These are phyloP conservation scores for Brachypteracias leptosomus DNA, from an alignment of 2,113 vertebrate species.

Conservation along the genomic window DNA sequence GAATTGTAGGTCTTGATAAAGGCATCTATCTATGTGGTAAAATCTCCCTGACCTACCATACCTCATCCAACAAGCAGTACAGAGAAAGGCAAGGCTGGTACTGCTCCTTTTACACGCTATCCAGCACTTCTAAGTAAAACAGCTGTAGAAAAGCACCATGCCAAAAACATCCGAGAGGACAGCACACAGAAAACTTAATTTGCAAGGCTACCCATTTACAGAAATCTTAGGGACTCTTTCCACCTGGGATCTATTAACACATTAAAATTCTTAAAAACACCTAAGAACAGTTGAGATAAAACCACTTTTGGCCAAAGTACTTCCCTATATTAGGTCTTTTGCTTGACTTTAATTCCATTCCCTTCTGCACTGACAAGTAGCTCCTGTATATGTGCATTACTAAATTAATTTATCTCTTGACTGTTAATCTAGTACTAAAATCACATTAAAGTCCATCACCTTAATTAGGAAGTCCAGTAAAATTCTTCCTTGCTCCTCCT, in stretches of 20 bases:
- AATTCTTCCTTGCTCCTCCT: background rate
- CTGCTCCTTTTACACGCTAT: background rate
- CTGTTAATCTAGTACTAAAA: background rate
- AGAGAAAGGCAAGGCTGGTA: background rate
- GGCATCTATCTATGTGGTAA: background rate
- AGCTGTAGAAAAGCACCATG: slow-evolving; percentile 1
- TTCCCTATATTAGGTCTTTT: background rate
- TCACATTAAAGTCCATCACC: background rate
- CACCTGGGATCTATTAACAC: background rate
- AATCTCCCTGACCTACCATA: background rate
- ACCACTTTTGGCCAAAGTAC: background rate
- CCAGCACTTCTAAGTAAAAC: background rate
- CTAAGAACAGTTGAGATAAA: background rate
- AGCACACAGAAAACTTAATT: background rate
- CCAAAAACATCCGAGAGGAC: background rate
- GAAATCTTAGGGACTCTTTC: background rate
- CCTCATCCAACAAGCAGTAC: background rate
- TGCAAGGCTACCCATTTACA: background rate
- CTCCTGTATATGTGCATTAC: background rate
- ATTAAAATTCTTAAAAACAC: background rate
- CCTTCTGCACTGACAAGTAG: background rate
- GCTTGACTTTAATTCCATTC: background rate
- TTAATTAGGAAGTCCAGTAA: background rate
- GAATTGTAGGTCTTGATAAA: slow-evolving; percentile 43
- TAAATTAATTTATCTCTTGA: background rate